Conservation (phyloP, 1,140 invertebrate species). For the Tetranychus urticae region DNA sequence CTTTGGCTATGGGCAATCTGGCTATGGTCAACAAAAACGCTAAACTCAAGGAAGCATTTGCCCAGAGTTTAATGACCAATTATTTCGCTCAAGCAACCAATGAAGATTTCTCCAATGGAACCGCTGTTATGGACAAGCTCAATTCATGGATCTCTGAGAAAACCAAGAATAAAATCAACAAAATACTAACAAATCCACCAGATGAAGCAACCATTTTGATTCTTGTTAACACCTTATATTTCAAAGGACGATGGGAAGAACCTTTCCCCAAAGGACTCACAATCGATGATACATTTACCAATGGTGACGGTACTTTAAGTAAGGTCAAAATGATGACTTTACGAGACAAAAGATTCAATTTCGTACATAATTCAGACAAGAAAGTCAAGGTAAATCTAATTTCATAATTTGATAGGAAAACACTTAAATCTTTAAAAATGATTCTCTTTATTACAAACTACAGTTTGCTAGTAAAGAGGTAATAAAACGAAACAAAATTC, state of each 20-base stretch:
- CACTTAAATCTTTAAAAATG: too few relatives aligned
- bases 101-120: neutral
- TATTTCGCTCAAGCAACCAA: neutral
- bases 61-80: neutral
- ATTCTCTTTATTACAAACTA: too few relatives aligned
- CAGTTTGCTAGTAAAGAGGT: too few relatives aligned
- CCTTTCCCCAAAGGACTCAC: constrained; percentile 39
- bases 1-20: neutral
- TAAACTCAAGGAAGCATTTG: neutral
- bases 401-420: too few relatives aligned
- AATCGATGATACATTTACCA: constrained; percentile 32
- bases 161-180: neutral
- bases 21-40: neutral
- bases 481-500: too few relatives aligned
- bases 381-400: neutral
- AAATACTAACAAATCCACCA: constrained; percentile 17
- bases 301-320: neutral
- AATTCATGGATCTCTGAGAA: neutral
- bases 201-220: constrained; percentile 33
- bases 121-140: neutral
- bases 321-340: neutral
- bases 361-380: neutral
- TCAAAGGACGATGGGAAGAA: constrained; percentile 51
- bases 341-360: neutral
- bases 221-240: constrained; percentile 58